Percentiles rank a stretch among this genome's conserved stretches.
Evolutionary conservation across 2,888 invertebrate species (phyloP).

Genomic region (Eustalomyia histrio): DNA sequence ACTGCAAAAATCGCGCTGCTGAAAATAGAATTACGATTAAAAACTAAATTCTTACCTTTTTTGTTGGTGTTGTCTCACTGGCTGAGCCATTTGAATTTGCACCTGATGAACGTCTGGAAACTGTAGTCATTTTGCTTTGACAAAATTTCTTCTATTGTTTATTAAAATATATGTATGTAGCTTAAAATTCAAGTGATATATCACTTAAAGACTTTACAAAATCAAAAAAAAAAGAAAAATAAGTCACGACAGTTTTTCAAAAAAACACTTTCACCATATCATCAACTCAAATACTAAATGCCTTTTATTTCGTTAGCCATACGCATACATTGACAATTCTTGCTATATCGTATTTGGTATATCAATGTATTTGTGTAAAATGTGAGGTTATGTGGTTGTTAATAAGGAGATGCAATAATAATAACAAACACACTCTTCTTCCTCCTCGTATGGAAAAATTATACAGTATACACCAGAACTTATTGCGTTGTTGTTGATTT

Average conservation of each 20-base stretch:
- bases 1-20: not conserved
- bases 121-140: conserved; percentile 45
- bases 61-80: conserved; percentile 31
- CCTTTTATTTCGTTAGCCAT: not conserved
- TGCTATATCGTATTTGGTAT: not conserved
- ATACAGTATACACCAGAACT: not conserved
- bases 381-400: conserved; percentile 40
- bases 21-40: no score
- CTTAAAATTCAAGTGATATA: not conserved
- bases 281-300: not conserved
- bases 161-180: not conserved
- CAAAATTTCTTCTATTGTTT: not conserved
- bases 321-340: not conserved
- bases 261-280: not conserved
- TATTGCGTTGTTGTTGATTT: conserved; percentile 6
- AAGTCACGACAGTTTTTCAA: not conserved
- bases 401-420: conserved; percentile 31
- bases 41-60: conserved; percentile 57
- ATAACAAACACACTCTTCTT: conserved; percentile 19
- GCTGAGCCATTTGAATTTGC: conserved; percentile 48
- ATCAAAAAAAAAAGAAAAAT: not conserved
- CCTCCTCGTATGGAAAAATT: not conserved
- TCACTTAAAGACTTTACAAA: no score
- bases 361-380: conserved; percentile 8
- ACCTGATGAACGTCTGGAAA: conserved; percentile 47